Conservation (phyloP, 2,888 invertebrate genomes). For the Neoaliturus tenellus region DNA sequence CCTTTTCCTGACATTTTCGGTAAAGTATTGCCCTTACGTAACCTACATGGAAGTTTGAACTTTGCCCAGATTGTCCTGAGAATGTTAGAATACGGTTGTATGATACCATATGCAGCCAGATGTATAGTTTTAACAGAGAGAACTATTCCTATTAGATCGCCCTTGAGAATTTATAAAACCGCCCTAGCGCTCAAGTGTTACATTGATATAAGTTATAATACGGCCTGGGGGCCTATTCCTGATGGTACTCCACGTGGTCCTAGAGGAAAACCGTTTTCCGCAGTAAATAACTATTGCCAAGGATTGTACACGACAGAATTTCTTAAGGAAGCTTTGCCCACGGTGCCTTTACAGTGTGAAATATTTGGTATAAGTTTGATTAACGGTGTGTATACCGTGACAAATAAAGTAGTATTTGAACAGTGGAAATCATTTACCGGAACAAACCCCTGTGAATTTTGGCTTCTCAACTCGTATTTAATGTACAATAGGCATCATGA, state of each 20-base stretch:
- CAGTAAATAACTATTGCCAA: not conserved
- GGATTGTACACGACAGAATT: not conserved
- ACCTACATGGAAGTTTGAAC: not conserved
- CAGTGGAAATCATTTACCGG: not conserved
- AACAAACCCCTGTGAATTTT: not conserved
- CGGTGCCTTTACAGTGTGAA: not conserved
- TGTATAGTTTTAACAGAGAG: not conserved
- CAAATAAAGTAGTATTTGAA: not conserved
- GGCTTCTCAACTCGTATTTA: not conserved
- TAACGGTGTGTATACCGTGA: not conserved
- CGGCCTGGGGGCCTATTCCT: not conserved
- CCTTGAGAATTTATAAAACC: too few species aligned
- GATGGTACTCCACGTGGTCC: not conserved
- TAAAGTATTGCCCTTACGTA: not conserved
- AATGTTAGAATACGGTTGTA: slow-evolving; percentile 18
- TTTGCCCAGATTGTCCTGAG: not conserved
- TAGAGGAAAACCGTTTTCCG: not conserved
- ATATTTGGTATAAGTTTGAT: not conserved
- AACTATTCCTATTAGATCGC: slow-evolving; percentile 32
- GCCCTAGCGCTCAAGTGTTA: not conserved
- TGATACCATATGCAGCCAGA: not conserved
- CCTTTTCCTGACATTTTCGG: not conserved
- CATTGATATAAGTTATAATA: slow-evolving; percentile 1
- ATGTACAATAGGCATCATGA: not conserved
- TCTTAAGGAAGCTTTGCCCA: not conserved